phyloP scores from a whole-genome alignment of 2,888 invertebrate species.

The Cataglyphis livida region DNA sequence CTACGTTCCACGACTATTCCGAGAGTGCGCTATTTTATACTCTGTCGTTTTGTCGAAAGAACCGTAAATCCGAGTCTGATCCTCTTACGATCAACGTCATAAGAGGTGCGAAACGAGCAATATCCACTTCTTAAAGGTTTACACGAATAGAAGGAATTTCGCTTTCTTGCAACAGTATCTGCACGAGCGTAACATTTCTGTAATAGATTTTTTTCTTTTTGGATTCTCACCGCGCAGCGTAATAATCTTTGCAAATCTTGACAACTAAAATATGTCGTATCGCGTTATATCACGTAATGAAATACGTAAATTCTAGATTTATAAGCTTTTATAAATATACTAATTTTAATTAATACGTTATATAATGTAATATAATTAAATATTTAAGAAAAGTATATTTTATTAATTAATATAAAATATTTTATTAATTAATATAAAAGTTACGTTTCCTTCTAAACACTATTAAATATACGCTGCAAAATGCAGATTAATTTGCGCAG shows the following conservation, averaged over 20 bases:
- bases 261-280: neutral
- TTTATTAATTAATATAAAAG: neutral
- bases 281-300: neutral
- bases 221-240: neutral
- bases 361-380: no score
- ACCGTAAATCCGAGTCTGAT: conserved; percentile 69
- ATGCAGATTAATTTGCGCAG: no score
- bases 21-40: conserved; percentile 36
- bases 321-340: no score
- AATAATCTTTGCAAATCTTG: conserved; percentile 4
- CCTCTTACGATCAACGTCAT: conserved; percentile 65
- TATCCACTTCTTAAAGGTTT: conserved; percentile 53
- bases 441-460: neutral
- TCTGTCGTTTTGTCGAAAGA: conserved; percentile 50
- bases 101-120: conserved; percentile 53
- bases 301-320: neutral
- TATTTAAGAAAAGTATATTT: neutral
- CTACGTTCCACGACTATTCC: conserved; percentile 19
- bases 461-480: neutral
- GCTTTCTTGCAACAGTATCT: neutral
- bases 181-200: neutral
- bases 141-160: conserved; percentile 30
- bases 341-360: no score
- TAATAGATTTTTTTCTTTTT: conserved; percentile 6
- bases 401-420: neutral